Evolutionary conservation across 2,113 vertebrate genomes (phyloP).

Genomic region (Progne subis): DNA sequence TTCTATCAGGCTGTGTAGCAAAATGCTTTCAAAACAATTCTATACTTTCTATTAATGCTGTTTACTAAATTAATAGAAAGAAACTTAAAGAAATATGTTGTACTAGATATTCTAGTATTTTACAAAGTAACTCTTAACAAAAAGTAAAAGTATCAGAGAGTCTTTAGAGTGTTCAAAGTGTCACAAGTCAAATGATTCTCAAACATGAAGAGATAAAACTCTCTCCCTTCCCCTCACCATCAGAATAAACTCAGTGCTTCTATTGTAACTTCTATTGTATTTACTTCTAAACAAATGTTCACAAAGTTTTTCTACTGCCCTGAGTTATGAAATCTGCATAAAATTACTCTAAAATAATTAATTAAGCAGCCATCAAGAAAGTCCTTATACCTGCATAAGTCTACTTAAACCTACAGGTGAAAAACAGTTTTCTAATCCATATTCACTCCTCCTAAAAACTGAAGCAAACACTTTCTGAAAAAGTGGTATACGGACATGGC

Average conservation of each 20-base stretch:
- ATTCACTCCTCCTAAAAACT: neutral
- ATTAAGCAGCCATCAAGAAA: neutral
- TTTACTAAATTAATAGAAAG: neutral
- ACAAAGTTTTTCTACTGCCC: neutral
- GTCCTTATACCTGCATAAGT: neutral
- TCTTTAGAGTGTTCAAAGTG: neutral
- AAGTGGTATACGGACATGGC: neutral
- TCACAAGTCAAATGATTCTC: neutral
- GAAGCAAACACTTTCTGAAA: neutral
- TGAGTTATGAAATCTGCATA: neutral
- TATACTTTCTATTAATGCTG: neutral
- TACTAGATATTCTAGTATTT: neutral
- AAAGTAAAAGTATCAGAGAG: neutral
- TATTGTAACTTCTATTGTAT: neutral
- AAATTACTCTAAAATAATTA: neutral
- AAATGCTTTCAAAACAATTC: neutral
- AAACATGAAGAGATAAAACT: neutral
- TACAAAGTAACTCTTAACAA: neutral
- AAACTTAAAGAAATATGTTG: neutral
- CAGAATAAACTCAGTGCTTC: neutral
- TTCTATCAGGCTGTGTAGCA: neutral
- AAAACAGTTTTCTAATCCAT: neutral
- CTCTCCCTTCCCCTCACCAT: accelerated
- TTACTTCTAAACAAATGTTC: neutral
- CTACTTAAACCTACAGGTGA: neutral